These are phyloP conservation scores for Chloroceryle inda DNA, from an alignment of 2,797 vertebrate species.

Conservation along the genomic window DNA sequence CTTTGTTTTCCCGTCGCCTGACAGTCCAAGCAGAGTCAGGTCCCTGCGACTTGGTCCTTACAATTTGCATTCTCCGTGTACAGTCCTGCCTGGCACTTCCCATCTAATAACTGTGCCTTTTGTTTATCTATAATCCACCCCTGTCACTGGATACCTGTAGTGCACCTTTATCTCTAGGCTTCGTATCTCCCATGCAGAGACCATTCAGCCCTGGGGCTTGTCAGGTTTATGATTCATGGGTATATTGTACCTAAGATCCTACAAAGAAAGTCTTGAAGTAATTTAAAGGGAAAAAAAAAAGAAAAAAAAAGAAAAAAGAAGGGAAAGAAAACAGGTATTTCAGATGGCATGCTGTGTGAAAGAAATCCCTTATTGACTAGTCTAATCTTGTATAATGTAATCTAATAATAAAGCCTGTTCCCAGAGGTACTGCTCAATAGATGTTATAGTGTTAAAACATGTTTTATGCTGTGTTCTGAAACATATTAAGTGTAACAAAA, in stretches of 20 bases:
- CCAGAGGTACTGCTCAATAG: slow-evolving; percentile 78
- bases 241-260: slow-evolving; percentile 77
- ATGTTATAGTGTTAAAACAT: slow-evolving; percentile 73
- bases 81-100: slow-evolving; percentile 32
- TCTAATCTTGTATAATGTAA: slow-evolving; percentile 82
- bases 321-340: slow-evolving; percentile 76
- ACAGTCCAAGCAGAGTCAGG: not conserved
- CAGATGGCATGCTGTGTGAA: slow-evolving; percentile 77
- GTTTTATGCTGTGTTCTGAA: slow-evolving; percentile 68
- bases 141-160: slow-evolving; percentile 74
- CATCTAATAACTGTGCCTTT: slow-evolving; percentile 48
- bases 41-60: not conserved
- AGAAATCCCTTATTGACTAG: slow-evolving; percentile 82
- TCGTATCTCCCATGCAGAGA: slow-evolving; percentile 67
- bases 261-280: slow-evolving; percentile 79
- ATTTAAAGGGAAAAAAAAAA: slow-evolving; percentile 61
- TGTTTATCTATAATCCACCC: slow-evolving; percentile 77
- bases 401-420: slow-evolving; percentile 82
- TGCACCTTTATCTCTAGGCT: slow-evolving; percentile 77
- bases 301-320: not conserved
- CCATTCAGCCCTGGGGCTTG: slow-evolving; percentile 77
- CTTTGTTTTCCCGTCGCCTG: slow-evolving; percentile 4
- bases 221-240: slow-evolving; percentile 82
- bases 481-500: slow-evolving; percentile 73
- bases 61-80: slow-evolving; percentile 57